Base-by-base conservation (phyloP, 2,888 invertebrate genomes). In the Abscondita cerata region DNA sequence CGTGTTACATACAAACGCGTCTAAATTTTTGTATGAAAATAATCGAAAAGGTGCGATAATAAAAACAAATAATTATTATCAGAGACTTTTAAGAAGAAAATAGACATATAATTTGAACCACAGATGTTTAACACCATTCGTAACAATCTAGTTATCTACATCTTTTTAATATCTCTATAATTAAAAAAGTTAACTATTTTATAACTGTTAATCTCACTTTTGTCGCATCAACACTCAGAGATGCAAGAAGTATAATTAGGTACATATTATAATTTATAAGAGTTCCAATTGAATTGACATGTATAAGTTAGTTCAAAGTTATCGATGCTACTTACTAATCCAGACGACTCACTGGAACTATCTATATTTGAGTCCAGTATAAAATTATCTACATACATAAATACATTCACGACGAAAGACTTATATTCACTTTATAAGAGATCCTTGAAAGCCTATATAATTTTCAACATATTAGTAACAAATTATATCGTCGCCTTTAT, bases 191-290 rank as follows among this genome's bases (percentile, higher is more conserved):
- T 76, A 75, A 80, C 78, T 82, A 82, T 82, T 81, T 77, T 82
- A 81, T 58, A 83, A 59, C 64, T 47, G 58, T 64, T 58, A 64
- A 65, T 84, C 84, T 84, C 84, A 84, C 84, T 84, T n/a, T 82
- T 79, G 76, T 79, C 78, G 81, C 81, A 80, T 77, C 78, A 78
- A 79, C 79, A 76, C 77, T 72, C 74, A 75, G 71, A 76, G 78
- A 81, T 78, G 80, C 78, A 78, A 78, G 75, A 75, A 76, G 65
- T 59, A 59, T 64, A 54, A 48, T 64, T 64, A 64, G 63, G 63
- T 64, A 64, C 60, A 64, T 55, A 64, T 64, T 59, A 59, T 62
- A 58, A 57, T 62, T 59, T 59, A 59, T 44, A 60, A 60, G 56
- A 56, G 59, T 60, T 69, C 64, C 55, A 64, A 57, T 64, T 48